Evolutionary conservation across 1,140 invertebrate species (phyloP), one percentile per base, ranked within the genome.

Genomic region (Psilanteris sp.): DNA sequence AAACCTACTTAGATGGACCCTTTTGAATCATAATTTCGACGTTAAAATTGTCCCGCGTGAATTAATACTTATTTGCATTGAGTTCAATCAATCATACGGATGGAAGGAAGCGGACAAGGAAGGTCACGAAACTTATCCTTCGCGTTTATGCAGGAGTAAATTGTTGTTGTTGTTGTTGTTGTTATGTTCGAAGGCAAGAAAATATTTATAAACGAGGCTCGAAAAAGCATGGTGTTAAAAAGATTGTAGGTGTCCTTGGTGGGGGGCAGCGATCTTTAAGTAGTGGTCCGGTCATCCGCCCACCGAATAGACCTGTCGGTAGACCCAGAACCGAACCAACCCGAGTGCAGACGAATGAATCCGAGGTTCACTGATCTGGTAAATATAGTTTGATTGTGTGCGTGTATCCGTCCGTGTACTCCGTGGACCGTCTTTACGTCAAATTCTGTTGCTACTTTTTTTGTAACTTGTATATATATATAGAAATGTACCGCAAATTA

Each of bases 181-280:
- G n/a, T n/a, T n/a, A n/a, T n/a, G n/a, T n/a, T 44, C 26, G 16
- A 13, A 34, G 18, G 39, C 26, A 20, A 31, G 54, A 5, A 62
- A 48, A 48, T 48, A 36, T 46, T 39, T n/a, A n/a, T 41, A 16
- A n/a, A 24, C 15, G 39, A 7, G 26, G 10, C 16, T 22, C 22
- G 48, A 73, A 73, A 73, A 78, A 73, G 68, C 22, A 55, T 68
- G 75, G 62, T 55, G 68, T 64, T 68, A 59, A 54, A 74, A 74
- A 76, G 70, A 73, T 77, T 67, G 78, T 75, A 74, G 78, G 79
- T 81, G 82, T 83, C 81, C 82, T 85, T 84, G 82, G 75, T 80
- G 78, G 80, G 81, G 81, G 79, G 80, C 83, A 83, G 74, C 81
- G 82, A 85, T 85, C 83, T 81, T 77, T 62, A 44, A 76, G 61